Evolutionary conservation across 2,113 vertebrate genomes (phyloP), one percentile per base, ranked within the genome.

Genomic region (Onychostoma macrolepis): DNA sequence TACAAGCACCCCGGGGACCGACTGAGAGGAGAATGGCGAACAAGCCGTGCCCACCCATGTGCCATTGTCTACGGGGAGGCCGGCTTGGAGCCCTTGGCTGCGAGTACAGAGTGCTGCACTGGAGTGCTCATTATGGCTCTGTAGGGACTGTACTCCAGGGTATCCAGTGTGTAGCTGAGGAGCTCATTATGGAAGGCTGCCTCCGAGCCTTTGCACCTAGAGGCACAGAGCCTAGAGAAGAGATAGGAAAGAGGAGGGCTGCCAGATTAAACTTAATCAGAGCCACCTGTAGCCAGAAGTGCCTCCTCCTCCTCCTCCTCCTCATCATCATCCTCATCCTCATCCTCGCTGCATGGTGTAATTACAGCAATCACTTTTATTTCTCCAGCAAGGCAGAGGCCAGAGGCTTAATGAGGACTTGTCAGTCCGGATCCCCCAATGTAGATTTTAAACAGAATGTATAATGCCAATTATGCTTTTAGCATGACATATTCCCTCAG

Each of bases 261-360:
- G 90, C 87, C 90, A 93, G 94, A 95, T 95, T 95, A 95, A 90
- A 94, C 92, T 94, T 94, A 95, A 95, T 95, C 94, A 94, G 94
- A 94, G 89, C 91, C 94, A 95, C 94, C 94, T 95, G 95, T 94
- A 93, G 92, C 93, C 91, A 91, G 89, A 63, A 90, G 75, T 83
- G 80, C 89, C 89, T 13, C 91, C 90, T 94, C 93, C 93, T 89
- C 90, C 87, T 75, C 71, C 13, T 87, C 79, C 4, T 65, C 79
- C 28, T 38, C 63, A 58, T 45, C 53, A 33, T 58, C 80, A 53
- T 41, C 48, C 41, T 85, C 76, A 38, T 89, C 89, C 85, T 85
- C 78, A n/a, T n/a, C n/a, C n/a, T n/a, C n/a, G n/a, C n/a, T n/a
- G 86, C 91, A n/a, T 65, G 88, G 84, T 92, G 89, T 93, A 94